phyloP scores from a whole-genome alignment of 2,888 invertebrate genomes.

The Drosophila borealis region DNA sequence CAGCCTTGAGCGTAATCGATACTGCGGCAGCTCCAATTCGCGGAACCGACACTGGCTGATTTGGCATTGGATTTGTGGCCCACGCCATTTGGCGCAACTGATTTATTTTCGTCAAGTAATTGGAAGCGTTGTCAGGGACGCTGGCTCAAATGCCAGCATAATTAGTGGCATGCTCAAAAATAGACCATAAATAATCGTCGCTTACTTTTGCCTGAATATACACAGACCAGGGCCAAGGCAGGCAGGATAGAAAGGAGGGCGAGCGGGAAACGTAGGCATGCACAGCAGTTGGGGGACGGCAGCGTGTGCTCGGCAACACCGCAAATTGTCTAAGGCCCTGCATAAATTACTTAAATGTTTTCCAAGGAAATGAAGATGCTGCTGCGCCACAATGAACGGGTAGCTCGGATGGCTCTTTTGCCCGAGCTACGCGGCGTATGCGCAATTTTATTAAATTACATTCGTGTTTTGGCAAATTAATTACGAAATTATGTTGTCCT shows the following conservation, averaged over 20 bases:
- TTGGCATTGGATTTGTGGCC: constrained; percentile 46
- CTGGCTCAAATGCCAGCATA: constrained; percentile 71
- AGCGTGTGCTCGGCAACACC: constrained; percentile 30
- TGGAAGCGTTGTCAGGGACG: constrained; percentile 66
- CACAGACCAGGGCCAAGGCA: background rate
- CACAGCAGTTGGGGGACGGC: constrained; percentile 1
- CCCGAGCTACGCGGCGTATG: constrained; percentile 67
- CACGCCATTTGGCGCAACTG: constrained; percentile 60
- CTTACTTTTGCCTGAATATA: constrained; percentile 36
- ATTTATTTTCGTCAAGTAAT: constrained; percentile 76
- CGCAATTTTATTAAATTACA: constrained; percentile 81
- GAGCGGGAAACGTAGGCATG: background rate
- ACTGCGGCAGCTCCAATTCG: constrained; percentile 17
- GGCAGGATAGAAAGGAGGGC: background rate
- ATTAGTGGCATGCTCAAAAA: constrained; percentile 77
- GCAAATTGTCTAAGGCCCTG: constrained; percentile 71
- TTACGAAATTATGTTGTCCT: constrained; percentile 82
- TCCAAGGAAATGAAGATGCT: constrained; percentile 60
- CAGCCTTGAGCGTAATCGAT: constrained; percentile 33
- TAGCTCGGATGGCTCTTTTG: background rate
- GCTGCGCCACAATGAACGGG: constrained; percentile 35
- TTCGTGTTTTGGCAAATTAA: constrained; percentile 82
- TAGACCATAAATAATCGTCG: constrained; percentile 78
- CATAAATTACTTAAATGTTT: constrained; percentile 79
- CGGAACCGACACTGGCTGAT: constrained; percentile 29